Evolutionary conservation across 2,797 vertebrate genomes (phyloP), one percentile per base, ranked within the genome.

Genomic region (Chromobotia macracanthus): DNA sequence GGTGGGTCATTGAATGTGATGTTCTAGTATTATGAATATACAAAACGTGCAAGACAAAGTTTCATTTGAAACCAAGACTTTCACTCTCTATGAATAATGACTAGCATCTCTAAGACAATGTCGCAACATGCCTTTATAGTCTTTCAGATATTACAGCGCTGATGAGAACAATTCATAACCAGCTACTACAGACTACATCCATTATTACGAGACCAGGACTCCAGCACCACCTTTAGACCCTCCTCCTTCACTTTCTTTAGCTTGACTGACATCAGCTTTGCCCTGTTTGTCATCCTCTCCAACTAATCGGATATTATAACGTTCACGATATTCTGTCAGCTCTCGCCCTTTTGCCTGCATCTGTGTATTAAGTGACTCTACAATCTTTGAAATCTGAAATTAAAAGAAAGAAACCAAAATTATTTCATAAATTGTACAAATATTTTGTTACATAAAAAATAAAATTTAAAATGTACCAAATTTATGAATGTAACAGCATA

Each of bases 231-330:
- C 88, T 89, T 97, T 97, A 31, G 93, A 87, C 0, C 90, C 93
- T 0, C 92, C 89, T 86, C 94, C 48, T 82, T 93, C 93, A 25
- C 83, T 92, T 70, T 93, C 91, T 88, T 86, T 35, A 89, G 95
- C 84, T 28, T 90, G 67, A 86, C 86, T 82, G 61, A 90, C 23
- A 25, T 87, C 71, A 15, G 90, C 82, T 89, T 93, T 92, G 84
- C 87, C 86, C 50, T 90, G 90, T 56, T 87, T 87, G 60, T 94
- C 93, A 0, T 96, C 96, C 82, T 97, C 96, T 0, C 96, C 95
- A 85, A 97, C 91, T 84, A 98, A 86, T 6, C 96, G 95, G 79
- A 98, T 98, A 90, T 98, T 97, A 93, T 98, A 97, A 69, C 95
- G 95, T 86, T 97, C 96, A 82, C 96, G 90, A 84, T 96, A 98